These are phyloP conservation scores for Eledona agricola DNA, from an alignment of 2,888 invertebrate genomes.

Conservation along the genomic window DNA sequence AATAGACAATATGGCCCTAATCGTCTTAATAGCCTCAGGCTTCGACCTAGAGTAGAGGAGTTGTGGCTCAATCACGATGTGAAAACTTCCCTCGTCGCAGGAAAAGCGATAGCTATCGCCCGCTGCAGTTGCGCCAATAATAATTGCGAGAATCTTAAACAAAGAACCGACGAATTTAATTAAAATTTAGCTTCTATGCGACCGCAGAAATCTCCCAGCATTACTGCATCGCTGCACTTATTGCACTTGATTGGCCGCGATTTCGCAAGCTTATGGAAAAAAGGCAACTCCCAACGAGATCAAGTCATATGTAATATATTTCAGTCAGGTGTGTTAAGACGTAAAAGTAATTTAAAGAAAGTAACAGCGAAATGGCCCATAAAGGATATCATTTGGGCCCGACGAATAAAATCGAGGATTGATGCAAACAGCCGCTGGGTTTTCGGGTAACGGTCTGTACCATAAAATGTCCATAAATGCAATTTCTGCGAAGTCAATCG, in stretches of 20 bases:
- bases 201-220: slow-evolving; percentile 7
- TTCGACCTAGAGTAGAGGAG: slow-evolving; percentile 5
- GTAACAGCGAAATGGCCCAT: slow-evolving; percentile 39
- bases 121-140: slow-evolving; percentile 2
- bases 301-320: slow-evolving; percentile 29
- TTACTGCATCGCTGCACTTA: slow-evolving; percentile 17
- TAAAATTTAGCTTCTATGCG: slow-evolving; percentile 2
- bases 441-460: slow-evolving; percentile 38
- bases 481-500: slow-evolving; percentile 41
- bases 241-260: slow-evolving; percentile 14
- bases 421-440: slow-evolving; percentile 40
- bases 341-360: slow-evolving; percentile 38
- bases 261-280: slow-evolving; percentile 4
- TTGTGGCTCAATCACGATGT: slow-evolving; percentile 27
- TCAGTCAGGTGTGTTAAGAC: slow-evolving; percentile 39
- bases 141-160: slow-evolving; percentile 18
- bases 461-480: slow-evolving; percentile 41
- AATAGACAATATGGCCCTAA: slow-evolving; percentile 44
- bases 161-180: slow-evolving; percentile 8
- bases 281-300: slow-evolving; percentile 10
- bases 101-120: slow-evolving; percentile 16
- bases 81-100: slow-evolving; percentile 20
- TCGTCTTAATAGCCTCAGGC: slow-evolving; percentile 37
- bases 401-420: slow-evolving; percentile 40
- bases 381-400: slow-evolving; percentile 39